phyloP scores from a whole-genome alignment of 2,797 vertebrate species.

The Carduelis carduelis region DNA sequence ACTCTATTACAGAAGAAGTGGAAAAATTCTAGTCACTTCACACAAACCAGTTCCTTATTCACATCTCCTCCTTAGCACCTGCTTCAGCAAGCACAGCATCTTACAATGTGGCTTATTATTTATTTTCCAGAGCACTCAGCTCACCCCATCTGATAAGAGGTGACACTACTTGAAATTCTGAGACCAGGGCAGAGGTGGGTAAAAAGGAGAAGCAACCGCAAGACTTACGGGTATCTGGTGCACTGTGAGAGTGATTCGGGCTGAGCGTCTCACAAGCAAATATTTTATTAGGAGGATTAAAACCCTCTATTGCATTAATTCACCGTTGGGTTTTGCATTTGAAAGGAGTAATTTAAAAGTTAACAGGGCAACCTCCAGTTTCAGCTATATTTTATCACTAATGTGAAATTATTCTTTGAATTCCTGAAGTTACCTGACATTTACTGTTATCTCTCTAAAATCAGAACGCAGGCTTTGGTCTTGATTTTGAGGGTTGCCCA shows the following conservation, averaged over 20 bases:
- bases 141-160: background rate
- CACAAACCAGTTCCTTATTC: background rate
- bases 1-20: background rate
- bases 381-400: background rate
- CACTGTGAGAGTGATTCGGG: background rate
- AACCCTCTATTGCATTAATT: background rate
- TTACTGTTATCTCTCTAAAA: background rate
- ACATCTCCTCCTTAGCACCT: background rate
- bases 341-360: background rate
- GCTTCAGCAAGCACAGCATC: background rate
- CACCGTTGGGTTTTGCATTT: background rate
- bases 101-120: background rate
- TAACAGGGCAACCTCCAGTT: background rate
- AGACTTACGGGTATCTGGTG: rapidly evolving
- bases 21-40: conserved; percentile 5
- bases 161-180: background rate
- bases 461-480: background rate
- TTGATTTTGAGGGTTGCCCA: background rate
- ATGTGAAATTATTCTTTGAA: background rate
- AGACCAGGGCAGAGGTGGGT: background rate
- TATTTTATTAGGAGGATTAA: background rate
- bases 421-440: background rate
- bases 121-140: background rate
- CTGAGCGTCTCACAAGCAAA: background rate
- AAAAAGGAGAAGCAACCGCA: rapidly evolving